Base-by-base conservation (phyloP, 1,140 invertebrate genomes). In the Eufriesea mexicana region DNA sequence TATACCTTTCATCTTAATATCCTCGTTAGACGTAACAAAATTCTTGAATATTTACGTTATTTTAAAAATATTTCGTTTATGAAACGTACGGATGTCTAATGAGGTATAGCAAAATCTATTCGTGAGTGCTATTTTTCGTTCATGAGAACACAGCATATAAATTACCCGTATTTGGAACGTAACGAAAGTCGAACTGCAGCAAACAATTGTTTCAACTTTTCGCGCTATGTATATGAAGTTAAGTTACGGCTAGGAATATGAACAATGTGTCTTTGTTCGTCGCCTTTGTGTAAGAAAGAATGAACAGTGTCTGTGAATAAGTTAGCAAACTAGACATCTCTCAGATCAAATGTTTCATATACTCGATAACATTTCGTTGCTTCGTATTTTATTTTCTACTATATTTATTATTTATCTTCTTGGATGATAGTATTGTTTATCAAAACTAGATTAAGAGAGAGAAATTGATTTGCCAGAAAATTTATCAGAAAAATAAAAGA, bases 181-280 rank as follows among this genome's bases (percentile, higher is more conserved):
- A 42, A 66, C 35, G 35, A 66, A 66, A 42, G 62, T 66, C 35
- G 62, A 42, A 66, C 9, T 42, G 10, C 18, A 5, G 18, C 28
- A 42, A 66, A 66, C 35, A n/a, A 35, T 66, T 66, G 18, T 66
- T 42, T 45, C 62, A 66, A 66, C 62, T 66, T 66, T 66, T 42
- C 62, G 23, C 12, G 35, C 35, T 66, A 51, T 10, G 14, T 51
- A 2, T 20, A 23, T 42, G 12, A 66, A 66, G 35, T 66, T 23
- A 42, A 45, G 20, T 16, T 42, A 66, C 4, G 35, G 35, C 35
- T 66, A 42, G 62, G 42, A 66, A 42, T 66, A 42, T 66, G 35
- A 45, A 66, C 62, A 66, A 66, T 66, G 5, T 18, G 35, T 66
- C 62, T 66, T 66, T 62, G 61, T 35, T 16, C 16, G 20, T 35